Percentiles rank a stretch among this genome's conserved stretches.
Conservation (phyloP, 2,797 vertebrate genomes). For the Gadopsis bispinosus region DNA sequence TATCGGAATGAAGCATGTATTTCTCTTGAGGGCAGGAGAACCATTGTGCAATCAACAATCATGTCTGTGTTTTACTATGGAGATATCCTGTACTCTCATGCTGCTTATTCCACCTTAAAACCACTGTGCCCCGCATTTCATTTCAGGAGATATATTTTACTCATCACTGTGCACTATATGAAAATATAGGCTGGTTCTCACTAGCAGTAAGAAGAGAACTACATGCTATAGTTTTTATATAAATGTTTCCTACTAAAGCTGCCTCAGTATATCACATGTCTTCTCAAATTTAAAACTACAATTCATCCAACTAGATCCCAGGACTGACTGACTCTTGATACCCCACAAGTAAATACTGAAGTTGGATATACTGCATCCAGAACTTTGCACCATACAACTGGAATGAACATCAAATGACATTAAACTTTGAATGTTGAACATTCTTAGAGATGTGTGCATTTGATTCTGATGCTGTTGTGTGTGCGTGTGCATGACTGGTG, state of each 20-base stretch:
- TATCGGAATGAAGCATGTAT: not conserved
- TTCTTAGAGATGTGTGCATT: not conserved
- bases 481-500: no score
- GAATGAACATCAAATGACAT: not conserved
- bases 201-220: not conserved
- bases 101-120: not conserved
- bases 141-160: not conserved
- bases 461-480: not conserved
- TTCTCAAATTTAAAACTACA: not conserved
- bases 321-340: not conserved
- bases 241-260: not conserved
- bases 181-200: not conserved
- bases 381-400: not conserved
- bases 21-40: not conserved
- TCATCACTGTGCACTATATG: not conserved
- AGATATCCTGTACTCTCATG: not conserved
- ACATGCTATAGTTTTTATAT: not conserved
- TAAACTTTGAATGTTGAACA: not conserved
- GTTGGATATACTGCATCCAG: not conserved
- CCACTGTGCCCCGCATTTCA: no score
- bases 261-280: not conserved
- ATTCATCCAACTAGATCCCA: not conserved
- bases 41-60: not conserved
- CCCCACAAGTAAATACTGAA: not conserved
- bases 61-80: not conserved